Evolutionary conservation across 2,113 vertebrate genomes (phyloP), one percentile per base, ranked within the genome.

Genomic region (Gallinago jamesoni): DNA sequence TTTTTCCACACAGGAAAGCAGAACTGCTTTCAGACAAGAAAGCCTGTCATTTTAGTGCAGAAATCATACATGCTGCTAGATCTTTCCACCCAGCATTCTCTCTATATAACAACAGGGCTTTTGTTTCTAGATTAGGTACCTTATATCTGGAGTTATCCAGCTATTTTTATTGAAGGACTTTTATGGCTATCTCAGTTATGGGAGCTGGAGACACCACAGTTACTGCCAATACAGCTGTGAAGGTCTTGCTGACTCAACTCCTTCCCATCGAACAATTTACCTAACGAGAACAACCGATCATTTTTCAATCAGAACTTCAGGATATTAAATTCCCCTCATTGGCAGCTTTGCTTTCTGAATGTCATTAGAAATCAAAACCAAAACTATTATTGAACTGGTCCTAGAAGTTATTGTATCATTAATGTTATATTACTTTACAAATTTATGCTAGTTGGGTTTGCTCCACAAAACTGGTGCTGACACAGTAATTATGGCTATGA

Each of bases 291-390:
- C 25, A 93, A 60, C 37, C 2, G 1, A 87, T 72, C 35, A 3
- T 68, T 80, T 84, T 89, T 68, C 53, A 76, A 7, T 64, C 84
- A 77, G 48, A 76, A 84, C 25, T 75, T 78, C 27, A 76, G 50
- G 28, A 27, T 81, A 70, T 76, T 75, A 43, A 91, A 64, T 48
- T 81, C 8, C 18, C 18, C 14, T 72, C 35, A 70, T 1, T 79
- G 62, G 43, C 33, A 91, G 33, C 35, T 84, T 78, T 84, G 21
- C 23, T 82, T 82, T 87, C 57, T 41, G 43, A 45, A 43, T n/a
- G n/a, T 39, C 80, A 73, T 43, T 68, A 89, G 84, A 79, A 86
- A 94, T 62, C 15, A 9, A 77, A 74, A 90, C 68, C 39, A 87
- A 91, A 84, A 24, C 22, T 23, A 62, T 59, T 75, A 79, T 3